Evolutionary conservation across 2,797 vertebrate genomes (phyloP), one percentile per base, ranked within the genome.

Genomic region (Gallirallus australis): DNA sequence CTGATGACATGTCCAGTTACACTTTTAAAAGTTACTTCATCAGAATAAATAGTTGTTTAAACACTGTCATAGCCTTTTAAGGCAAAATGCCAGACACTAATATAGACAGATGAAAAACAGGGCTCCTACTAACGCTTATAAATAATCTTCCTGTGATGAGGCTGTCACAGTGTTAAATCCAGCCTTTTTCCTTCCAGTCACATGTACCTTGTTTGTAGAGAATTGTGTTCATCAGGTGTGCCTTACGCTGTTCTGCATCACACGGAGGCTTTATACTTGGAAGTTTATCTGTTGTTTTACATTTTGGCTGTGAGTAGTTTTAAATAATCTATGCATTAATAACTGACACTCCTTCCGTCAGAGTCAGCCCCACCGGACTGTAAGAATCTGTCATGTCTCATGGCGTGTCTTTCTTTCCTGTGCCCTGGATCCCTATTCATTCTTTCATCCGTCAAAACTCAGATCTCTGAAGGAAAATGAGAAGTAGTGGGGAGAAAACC

Each of bases 381-480:
- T 39, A 42, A 91, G 30, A 83, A 77, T 83, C 37, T 64, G 23
- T 57, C 9, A 0, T 39, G 48, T 81, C 86, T 71, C 61, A 54
- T 7, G 68, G 31, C 1, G 1, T 47, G 5, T 39, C 40, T 65
- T 91, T 72, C 11, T 0, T 30, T 86, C 65, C 54, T 89, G 3
- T 65, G 18, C 4, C 65, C 31, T 61, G 42, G 6, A 56, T 72
- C n/a, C 17, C 6, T 24, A 78, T 57, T 78, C 15, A 33, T 75
- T 86, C n/a, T 39, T 86, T 65, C 72, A 40, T 60, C 27, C 59
- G n/a, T 70, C 52, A 70, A 84, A 94, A 76, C 21, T 21, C 37
- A 79, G 37, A 79, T 92, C 48, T 93, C 47, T 64, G 39, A 89
- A 88, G 21, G 33, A 59, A 94, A 92, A 89, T 20, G 31, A 70